These are phyloP conservation scores for Papilio protenor DNA, from an alignment of 2,888 invertebrate species.

Conservation along the genomic window DNA sequence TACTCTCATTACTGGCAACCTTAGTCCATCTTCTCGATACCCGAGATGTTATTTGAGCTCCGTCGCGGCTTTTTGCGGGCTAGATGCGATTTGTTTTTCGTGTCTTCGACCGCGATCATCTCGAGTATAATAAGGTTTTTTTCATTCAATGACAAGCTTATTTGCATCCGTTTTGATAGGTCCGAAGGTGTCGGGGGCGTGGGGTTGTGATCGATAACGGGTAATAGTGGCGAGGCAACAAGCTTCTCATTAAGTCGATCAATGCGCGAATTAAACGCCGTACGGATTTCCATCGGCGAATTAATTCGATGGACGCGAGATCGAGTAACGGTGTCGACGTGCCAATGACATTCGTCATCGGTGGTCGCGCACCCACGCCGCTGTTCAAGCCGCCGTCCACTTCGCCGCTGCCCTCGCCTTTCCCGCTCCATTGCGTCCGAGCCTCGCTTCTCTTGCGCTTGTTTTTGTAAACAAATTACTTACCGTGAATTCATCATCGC, in stretches of 20 bases:
- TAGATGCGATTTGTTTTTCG: slow-evolving; percentile 59
- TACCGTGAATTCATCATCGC: slow-evolving; percentile 47
- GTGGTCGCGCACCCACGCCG: slow-evolving; percentile 60
- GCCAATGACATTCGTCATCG: slow-evolving; percentile 82
- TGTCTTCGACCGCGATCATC: slow-evolving; percentile 72
- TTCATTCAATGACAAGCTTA: slow-evolving; percentile 58
- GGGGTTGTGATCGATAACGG: slow-evolving; percentile 73
- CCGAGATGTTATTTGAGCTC: slow-evolving; percentile 57
- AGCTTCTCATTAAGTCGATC: slow-evolving; percentile 77
- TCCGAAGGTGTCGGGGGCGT: slow-evolving; percentile 58
- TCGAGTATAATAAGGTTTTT: slow-evolving; percentile 62
- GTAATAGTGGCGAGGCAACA: slow-evolving; percentile 66
- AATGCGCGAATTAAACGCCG: slow-evolving; percentile 74
- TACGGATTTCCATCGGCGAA: slow-evolving; percentile 78
- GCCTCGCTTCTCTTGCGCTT: slow-evolving; percentile 47
- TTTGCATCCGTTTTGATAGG: slow-evolving; percentile 55
- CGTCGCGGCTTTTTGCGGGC: slow-evolving; percentile 52
- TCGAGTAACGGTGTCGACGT: slow-evolving; percentile 80
- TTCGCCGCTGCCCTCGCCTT: slow-evolving; percentile 47
- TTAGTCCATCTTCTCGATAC: slow-evolving; percentile 59
- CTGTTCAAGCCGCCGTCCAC: slow-evolving; percentile 51
- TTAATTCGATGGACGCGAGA: slow-evolving; percentile 81
- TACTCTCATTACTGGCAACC: slow-evolving; percentile 62
- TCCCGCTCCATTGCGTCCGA: slow-evolving; percentile 49
- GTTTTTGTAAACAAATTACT: slow-evolving; percentile 46